phyloP scores from a whole-genome alignment of 2,113 vertebrate genomes.

The Nannobrachium achirus region DNA sequence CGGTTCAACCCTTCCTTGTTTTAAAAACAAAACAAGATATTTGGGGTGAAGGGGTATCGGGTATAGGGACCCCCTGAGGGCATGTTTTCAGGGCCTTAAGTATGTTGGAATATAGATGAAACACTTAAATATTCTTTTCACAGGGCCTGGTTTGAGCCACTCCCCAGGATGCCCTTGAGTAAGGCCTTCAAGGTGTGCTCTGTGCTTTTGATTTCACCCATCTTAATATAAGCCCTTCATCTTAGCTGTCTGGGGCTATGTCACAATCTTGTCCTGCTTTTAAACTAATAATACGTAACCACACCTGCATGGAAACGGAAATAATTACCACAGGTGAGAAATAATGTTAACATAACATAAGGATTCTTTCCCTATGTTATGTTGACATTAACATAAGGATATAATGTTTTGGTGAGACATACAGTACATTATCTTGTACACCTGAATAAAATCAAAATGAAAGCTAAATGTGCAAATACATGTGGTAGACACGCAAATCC shows the following conservation, averaged over 20 bases:
- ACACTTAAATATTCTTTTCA: constrained; percentile 6
- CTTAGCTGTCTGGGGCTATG: constrained; percentile 3
- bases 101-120: not conserved
- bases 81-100: not conserved
- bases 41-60: not conserved
- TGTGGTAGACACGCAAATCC: no score
- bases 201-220: not conserved
- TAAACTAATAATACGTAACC: constrained; percentile 23
- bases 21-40: no score
- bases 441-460: not conserved
- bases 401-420: not conserved
- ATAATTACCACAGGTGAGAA: constrained; percentile 8
- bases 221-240: constrained; percentile 22
- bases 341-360: not conserved
- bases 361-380: no score
- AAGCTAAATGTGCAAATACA: no score
- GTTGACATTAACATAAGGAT: no score
- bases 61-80: not conserved
- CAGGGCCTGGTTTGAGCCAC: not conserved
- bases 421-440: not conserved
- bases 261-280: not conserved
- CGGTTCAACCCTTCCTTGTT: no score
- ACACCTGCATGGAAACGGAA: constrained; percentile 31
- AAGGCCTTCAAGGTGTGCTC: constrained; percentile 30
- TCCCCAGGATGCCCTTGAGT: not conserved